Evolutionary conservation across 2,888 invertebrate species (phyloP), one percentile per base, ranked within the genome.

Genomic region (Tetragonula carbonaria): DNA sequence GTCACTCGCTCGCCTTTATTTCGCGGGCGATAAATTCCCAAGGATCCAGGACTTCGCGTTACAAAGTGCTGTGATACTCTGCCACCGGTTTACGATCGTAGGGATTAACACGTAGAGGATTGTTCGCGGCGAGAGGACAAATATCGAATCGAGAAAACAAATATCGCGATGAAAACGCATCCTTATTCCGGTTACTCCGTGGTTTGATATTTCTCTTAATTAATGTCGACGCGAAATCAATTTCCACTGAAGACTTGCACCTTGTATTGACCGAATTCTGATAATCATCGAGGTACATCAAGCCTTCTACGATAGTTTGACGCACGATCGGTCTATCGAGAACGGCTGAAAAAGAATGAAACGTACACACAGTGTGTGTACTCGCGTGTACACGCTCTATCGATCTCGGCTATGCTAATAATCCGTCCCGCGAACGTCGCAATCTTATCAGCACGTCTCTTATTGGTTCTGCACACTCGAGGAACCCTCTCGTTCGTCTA

Each of bases 391-490:
- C 57, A 16, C 75, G 53, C 28, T 21, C 63, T 62, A 79, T 86
- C n/a, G 81, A 87, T 84, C 82, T 59, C 55, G 59, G 50, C 45
- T 85, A 88, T 82, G 89, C 75, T 88, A 90, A 90, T 91, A 53
- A 53, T 70, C 70, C 53, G 13, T 28, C 67, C 5, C 5, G 11
- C 83, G 78, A 83, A 87, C 82, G 84, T 84, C 87, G 82, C 83
- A 85, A 84, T 89, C 88, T 91, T 91, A 92, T 90, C 91, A 86
- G 87, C 84, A 80, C 86, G 88, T 83, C 80, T 88, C 87, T 86
- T 83, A 90, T 90, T 86, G 87, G 71, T 74, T 82, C 75, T 68
- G 73, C 33, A 53, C 14, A 66, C n/a, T 51, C 62, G 55, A 51
- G 23, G 21, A 68, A 66, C 59, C 28, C 65, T 75, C 71, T 55